A percentile compares a stretch with the other conserved stretches of the same genome.
These are phyloP conservation scores for Bos indicus DNA, from an alignment of 2,113 vertebrate genomes.

Conservation along the genomic window DNA sequence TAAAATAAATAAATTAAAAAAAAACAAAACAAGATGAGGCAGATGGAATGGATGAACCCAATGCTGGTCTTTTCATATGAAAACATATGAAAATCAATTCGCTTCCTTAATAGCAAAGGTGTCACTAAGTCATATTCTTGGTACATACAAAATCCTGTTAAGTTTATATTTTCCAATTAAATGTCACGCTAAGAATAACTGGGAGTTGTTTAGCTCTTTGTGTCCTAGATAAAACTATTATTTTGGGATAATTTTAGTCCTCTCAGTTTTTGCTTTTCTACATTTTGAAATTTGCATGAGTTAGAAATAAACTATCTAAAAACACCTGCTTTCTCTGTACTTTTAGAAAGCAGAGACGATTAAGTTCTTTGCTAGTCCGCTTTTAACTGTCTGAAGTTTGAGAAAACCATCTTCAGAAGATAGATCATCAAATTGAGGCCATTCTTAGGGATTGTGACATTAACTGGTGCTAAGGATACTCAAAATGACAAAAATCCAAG, in stretches of 20 bases:
- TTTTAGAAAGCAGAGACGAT: not conserved
- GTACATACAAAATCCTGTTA: not conserved
- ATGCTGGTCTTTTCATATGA: not conserved
- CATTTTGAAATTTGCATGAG: slow-evolving; percentile 31
- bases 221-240: not conserved
- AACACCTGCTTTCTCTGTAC: slow-evolving; percentile 24
- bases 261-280: slow-evolving; percentile 3
- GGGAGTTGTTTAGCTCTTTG: not conserved
- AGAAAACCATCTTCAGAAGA: slow-evolving; percentile 45
- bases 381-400: slow-evolving; percentile 44
- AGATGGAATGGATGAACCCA: not conserved
- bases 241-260: not conserved
- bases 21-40: not conserved
- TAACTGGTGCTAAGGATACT: slow-evolving; percentile 61
- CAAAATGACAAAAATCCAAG: slow-evolving; percentile 63
- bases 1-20: too few species aligned
- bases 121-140: not conserved
- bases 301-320: slow-evolving; percentile 40
- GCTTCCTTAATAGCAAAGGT: not conserved
- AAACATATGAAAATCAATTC: slow-evolving; percentile 2
- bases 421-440: slow-evolving; percentile 31
- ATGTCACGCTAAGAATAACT: slow-evolving; percentile 29
- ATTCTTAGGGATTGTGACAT: slow-evolving; percentile 63
- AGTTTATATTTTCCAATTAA: slow-evolving; percentile 12
- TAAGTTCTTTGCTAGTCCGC: slow-evolving; percentile 32